phyloP scores from a whole-genome alignment of 2,113 vertebrate species.

The Istiophorus platypterus region DNA sequence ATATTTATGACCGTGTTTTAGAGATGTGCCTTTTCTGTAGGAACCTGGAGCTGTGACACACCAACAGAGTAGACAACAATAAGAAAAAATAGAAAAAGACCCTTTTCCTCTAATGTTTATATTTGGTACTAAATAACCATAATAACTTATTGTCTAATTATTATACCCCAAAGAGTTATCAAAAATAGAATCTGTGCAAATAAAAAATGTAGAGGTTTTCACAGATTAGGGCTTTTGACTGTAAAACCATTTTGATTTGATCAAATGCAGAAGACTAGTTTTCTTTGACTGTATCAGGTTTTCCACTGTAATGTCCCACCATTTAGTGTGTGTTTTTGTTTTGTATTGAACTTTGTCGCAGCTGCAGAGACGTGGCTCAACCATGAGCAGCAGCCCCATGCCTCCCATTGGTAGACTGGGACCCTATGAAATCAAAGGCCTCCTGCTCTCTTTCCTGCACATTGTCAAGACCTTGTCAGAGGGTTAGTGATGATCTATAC shows the following conservation, averaged over 20 bases:
- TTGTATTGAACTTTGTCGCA: conserved; percentile 28
- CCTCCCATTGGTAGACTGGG: conserved; percentile 89
- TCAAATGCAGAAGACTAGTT: no score
- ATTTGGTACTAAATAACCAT: not conserved
- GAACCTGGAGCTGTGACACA: no score
- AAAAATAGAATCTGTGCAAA: not conserved
- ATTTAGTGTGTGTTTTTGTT: not conserved
- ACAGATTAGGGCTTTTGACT: no score
- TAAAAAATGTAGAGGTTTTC: no score
- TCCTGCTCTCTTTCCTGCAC: conserved; percentile 94
- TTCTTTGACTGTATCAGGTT: no score
- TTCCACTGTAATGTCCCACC: not conserved
- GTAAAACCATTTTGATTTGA: no score
- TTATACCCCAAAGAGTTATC: not conserved
- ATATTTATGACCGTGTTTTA: no score
- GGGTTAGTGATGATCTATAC: conserved; percentile 82
- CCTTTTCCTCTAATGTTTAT: not conserved
- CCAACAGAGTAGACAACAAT: no score
- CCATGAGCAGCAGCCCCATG: conserved; percentile 84
- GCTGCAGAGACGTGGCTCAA: conserved; percentile 76
- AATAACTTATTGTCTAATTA: not conserved
- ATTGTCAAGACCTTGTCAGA: conserved; percentile 94
- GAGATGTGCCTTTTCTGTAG: no score
- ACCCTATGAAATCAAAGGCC: conserved; percentile 91
- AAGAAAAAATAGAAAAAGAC: no score